A percentile compares a stretch with the other conserved stretches of the same genome.
These are phyloP conservation scores for Aphidius gifuensis DNA, from an alignment of 1,140 invertebrate species.

Conservation along the genomic window DNA sequence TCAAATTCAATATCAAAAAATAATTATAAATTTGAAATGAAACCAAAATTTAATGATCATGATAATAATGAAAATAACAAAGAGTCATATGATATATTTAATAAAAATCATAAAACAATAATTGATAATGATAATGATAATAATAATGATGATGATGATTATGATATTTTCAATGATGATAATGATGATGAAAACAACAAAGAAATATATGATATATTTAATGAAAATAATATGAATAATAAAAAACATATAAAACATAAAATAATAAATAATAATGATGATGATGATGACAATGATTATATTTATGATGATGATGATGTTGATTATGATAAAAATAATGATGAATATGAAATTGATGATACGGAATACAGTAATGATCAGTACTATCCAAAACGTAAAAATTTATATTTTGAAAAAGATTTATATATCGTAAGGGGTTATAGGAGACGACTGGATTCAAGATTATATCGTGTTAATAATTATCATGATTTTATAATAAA, in stretches of 20 bases:
- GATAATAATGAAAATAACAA: not conserved
- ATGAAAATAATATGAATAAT: not conserved
- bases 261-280: slow-evolving; percentile 14
- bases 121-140: not conserved
- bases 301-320: slow-evolving; percentile 12
- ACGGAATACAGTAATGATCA: not conserved
- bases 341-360: not conserved
- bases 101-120: too few relatives aligned
- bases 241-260: not conserved
- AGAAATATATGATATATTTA: not conserved
- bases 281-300: slow-evolving; percentile 8
- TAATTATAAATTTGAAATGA: not conserved
- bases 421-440: not conserved
- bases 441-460: slow-evolving; percentile 13
- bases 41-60: not conserved
- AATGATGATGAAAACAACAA: not conserved
- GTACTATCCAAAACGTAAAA: too few relatives aligned
- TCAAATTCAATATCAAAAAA: not conserved
- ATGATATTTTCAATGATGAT: not conserved
- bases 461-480: slow-evolving; percentile 4
- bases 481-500: slow-evolving; percentile 11
- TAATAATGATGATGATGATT: slow-evolving; percentile 29
- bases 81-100: too few relatives aligned
- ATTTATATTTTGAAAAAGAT: not conserved
- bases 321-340: not conserved